Base-by-base conservation (phyloP, 2,888 invertebrate species). In the Flexamia atlantica region DNA sequence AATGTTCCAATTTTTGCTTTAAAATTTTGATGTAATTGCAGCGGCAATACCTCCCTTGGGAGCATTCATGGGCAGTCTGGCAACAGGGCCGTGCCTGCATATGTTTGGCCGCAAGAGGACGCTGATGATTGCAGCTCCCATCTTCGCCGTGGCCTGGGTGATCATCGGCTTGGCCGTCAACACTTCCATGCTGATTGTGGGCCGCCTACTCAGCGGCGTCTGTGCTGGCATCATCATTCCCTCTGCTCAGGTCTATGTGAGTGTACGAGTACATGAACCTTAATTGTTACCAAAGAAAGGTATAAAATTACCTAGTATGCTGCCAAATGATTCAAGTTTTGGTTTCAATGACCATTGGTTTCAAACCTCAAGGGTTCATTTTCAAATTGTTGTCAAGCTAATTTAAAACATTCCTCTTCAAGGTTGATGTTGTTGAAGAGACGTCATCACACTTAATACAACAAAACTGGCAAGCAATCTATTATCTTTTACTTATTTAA, bases 231-330 rank as follows among this genome's bases (percentile, higher is more conserved):
- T 94, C 30, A 91, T 92, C 0, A 90, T 92, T 12, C 93, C 94
- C 0, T 92, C 94, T 3, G 92, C 91, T n/a, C 93, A 93, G 90
- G 92, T 93, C 86, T 95, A 94, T 88, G 93, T 94, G 86, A 92
- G 93, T 89, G 5, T 5, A 46, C 2, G 9, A 36, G 36, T 36
- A 36, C 4, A 36, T 36, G 4, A 9, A 36, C 4, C 9, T 36
- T 36, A 7, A 36, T 36, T 36, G 36, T 5, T n/a, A n/a, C n/a
- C n/a, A n/a, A n/a, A n/a, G n/a, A n/a, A n/a, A n/a, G n/a, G n/a
- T n/a, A n/a, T n/a, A n/a, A n/a, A n/a, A n/a, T n/a, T n/a, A n/a
- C n/a, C n/a, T n/a, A n/a, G n/a, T n/a, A n/a, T n/a, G n/a, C n/a
- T n/a, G n/a, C n/a, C n/a, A n/a, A n/a, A n/a, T n/a, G n/a, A n/a